Base-by-base conservation (phyloP, 1,140 invertebrate species). In the Euwallacea similis region DNA sequence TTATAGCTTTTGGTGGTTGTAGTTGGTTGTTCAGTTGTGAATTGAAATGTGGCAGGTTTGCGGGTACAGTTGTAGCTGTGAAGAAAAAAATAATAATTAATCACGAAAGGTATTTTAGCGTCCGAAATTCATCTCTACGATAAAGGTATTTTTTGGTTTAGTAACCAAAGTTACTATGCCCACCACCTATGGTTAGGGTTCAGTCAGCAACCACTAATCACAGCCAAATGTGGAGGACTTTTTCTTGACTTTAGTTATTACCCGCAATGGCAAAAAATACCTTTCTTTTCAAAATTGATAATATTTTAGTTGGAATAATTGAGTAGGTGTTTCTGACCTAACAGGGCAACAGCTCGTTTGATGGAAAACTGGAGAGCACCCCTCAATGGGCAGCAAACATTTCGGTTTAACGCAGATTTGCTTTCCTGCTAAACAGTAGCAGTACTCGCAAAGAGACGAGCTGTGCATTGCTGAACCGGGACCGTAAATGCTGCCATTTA, bases 391-490 rank as follows among this genome's bases (percentile, higher is more conserved):
- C n/a, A 93, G 83, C 69, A 94, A 82, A 81, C 94, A 96, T 77
- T 89, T 88, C 0, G 93, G 94, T 73, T 88, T 86, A 33, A 95
- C 89, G 80, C 94, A 96, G 74, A 87, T 88, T 76, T 92, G 87
- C 61, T 85, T 83, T 7, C 92, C 93, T 73, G 81, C 82, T 7
- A 80, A 83, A 78, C 94, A 96, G 82, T 93, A 96, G 82, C 94
- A 96, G 79, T 94, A 93, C 81, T 94, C 90, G 82, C 94, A 96
- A 6, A 88, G 85, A 60, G 87, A 87, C 9, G 88, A 89, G 3
- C 90, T 89, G 67, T 88, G 84, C 90, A 95, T 93, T 0, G 93
- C 93, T 3, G 93, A 95, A 0, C 94, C 94, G 46, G 91, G 89
- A 8, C 88, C 90, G 80, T 91, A 94, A 66, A 89, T 82, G n/a